Evolutionary conservation across 2,113 vertebrate species (phyloP).

Genomic region (Corythoichthys intestinalis): DNA sequence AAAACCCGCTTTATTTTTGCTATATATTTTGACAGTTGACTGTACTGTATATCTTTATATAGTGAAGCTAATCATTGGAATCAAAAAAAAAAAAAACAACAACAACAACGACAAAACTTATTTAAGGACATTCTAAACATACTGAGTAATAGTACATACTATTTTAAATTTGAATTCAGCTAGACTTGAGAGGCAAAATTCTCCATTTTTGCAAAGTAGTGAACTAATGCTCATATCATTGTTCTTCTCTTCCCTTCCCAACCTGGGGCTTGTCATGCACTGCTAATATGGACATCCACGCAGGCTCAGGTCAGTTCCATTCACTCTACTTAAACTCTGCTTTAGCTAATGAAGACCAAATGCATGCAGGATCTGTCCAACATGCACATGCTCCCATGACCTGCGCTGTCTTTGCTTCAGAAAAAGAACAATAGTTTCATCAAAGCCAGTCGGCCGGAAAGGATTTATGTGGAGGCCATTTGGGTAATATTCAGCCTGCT

Average conservation of each 20-base stretch:
- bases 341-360: constrained; percentile 60
- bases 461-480: constrained; percentile 30
- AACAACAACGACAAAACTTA: neutral
- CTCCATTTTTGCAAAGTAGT: constrained; percentile 49
- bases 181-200: constrained; percentile 26
- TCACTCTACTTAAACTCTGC: constrained; percentile 74
- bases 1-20: neutral
- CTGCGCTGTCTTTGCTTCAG: constrained; percentile 2
- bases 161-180: neutral
- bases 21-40: neutral
- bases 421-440: constrained; percentile 32
- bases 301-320: constrained; percentile 97
- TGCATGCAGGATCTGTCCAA: constrained; percentile 55
- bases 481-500: constrained; percentile 27
- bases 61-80: neutral
- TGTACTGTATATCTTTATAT: neutral
- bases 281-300: constrained; percentile 95
- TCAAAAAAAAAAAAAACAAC: neutral
- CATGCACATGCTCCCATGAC: constrained; percentile 29
- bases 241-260: constrained; percentile 81
- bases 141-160: too few relatives aligned
- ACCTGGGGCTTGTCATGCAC: constrained; percentile 86
- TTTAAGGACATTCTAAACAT: neutral
- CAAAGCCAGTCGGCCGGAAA: constrained; percentile 12
- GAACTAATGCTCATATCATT: constrained; percentile 93